A percentile compares a stretch with the other conserved stretches of the same genome.
phyloP scores from a whole-genome alignment of 2,797 vertebrate genomes.

The Lateolabrax maculatus region DNA sequence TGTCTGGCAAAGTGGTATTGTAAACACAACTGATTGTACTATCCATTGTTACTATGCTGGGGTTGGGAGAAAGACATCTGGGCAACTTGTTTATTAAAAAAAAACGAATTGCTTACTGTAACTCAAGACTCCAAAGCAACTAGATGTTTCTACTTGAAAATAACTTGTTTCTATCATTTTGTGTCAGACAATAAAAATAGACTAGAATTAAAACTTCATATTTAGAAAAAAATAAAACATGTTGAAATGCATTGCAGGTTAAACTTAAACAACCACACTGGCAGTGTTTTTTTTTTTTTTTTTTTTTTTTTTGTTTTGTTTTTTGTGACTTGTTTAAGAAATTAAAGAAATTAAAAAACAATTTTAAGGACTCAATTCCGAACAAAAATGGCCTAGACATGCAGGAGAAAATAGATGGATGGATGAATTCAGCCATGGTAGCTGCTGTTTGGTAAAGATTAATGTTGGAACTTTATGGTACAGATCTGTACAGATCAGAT shows the following conservation, averaged over 20 bases:
- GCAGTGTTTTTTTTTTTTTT: too few relatives aligned
- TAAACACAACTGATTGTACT: constrained; percentile 3
- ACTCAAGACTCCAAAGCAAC: background rate
- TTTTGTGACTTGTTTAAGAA: background rate
- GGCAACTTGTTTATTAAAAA: background rate
- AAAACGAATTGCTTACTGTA: background rate
- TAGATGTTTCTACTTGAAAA: background rate
- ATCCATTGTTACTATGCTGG: background rate
- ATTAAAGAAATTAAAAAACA: too few relatives aligned
- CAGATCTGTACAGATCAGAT: background rate
- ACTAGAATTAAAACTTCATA: background rate
- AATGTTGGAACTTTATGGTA: background rate
- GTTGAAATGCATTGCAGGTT: background rate
- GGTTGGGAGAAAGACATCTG: background rate
- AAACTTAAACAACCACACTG: background rate
- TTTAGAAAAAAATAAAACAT: background rate
- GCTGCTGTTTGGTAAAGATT: background rate
- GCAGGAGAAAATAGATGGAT: background rate
- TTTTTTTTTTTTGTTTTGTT: too few relatives aligned
- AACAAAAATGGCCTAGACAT: background rate
- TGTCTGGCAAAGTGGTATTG: background rate
- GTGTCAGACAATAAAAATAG: too few relatives aligned
- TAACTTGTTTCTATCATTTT: background rate
- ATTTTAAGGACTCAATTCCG: background rate
- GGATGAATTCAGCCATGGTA: background rate